These are phyloP conservation scores for Menura novaehollandiae DNA, from an alignment of 2,113 vertebrate genomes.

Conservation along the genomic window DNA sequence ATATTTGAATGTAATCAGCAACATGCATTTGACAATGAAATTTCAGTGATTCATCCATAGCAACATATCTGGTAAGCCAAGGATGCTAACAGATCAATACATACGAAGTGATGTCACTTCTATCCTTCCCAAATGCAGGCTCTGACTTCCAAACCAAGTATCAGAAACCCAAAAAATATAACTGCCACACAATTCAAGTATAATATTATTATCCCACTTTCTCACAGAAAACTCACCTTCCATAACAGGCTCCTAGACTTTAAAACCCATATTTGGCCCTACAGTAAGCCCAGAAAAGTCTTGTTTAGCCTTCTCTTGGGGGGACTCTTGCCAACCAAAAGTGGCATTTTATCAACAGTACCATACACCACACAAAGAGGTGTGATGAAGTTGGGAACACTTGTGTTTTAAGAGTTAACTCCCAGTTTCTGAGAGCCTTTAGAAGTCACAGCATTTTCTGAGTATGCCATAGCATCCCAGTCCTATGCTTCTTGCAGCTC, in stretches of 20 bases:
- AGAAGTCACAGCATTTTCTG: not conserved
- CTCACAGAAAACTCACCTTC: not conserved
- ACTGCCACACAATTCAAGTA: not conserved
- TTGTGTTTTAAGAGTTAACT: not conserved
- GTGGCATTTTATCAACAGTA: not conserved
- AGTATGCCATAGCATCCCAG: not conserved
- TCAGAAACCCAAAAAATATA: not conserved
- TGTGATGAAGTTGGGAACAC: not conserved
- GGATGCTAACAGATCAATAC: not conserved
- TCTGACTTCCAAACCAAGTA: not conserved
- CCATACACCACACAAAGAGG: not conserved
- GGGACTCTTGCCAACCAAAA: not conserved
- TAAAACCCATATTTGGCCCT: not conserved
- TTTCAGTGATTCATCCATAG: not conserved
- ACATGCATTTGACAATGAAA: accelerated
- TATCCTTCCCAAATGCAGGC: not conserved
- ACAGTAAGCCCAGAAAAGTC: not conserved
- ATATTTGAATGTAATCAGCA: not conserved
- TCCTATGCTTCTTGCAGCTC: not conserved
- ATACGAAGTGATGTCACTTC: not conserved
- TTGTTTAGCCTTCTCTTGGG: not conserved
- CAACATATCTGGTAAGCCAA: not conserved
- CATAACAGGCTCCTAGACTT: not conserved
- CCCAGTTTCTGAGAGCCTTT: not conserved
- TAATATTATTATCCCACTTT: not conserved